Evolutionary conservation across 2,888 invertebrate genomes (phyloP).

Genomic region (Hymenopus coronatus): DNA sequence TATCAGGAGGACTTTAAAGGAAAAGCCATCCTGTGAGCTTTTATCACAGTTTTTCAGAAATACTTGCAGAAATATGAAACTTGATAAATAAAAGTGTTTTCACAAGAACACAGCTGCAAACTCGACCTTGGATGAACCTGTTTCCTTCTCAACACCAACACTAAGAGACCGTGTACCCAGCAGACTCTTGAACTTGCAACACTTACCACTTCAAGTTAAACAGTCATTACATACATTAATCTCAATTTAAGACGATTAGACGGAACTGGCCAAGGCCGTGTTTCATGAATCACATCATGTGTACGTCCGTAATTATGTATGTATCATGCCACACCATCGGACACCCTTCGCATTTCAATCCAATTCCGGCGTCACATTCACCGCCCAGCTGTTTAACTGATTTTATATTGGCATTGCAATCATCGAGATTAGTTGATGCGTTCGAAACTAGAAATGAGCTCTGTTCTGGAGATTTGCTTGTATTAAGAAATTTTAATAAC

Average conservation of each 20-base stretch:
- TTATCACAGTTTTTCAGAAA: not conserved
- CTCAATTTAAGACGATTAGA: slow-evolving; percentile 4
- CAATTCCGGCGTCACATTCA: too few relatives aligned
- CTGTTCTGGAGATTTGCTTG: too few relatives aligned
- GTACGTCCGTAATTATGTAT: not conserved
- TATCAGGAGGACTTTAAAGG: too few relatives aligned
- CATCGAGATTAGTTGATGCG: too few relatives aligned
- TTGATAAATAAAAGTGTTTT: not conserved
- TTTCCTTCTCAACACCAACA: not conserved
- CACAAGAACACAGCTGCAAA: not conserved
- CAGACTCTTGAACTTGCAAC: not conserved
- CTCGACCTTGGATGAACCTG: not conserved
- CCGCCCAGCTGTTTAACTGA: too few relatives aligned
- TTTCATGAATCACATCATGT: not conserved
- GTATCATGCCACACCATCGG: not conserved
- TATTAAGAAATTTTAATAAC: too few relatives aligned
- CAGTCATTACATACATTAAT: not conserved
- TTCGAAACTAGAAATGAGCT: too few relatives aligned
- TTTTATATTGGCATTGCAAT: too few relatives aligned
- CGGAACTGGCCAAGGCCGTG: not conserved
- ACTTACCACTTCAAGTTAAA: not conserved
- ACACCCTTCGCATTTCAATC: not conserved
- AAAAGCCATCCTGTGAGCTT: too few relatives aligned
- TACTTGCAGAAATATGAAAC: not conserved
- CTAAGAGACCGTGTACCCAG: not conserved